Percentiles rank a stretch among this genome's conserved stretches.
Evolutionary conservation across 2,888 invertebrate species (phyloP).

Genomic region (Galerucella calmariensis): DNA sequence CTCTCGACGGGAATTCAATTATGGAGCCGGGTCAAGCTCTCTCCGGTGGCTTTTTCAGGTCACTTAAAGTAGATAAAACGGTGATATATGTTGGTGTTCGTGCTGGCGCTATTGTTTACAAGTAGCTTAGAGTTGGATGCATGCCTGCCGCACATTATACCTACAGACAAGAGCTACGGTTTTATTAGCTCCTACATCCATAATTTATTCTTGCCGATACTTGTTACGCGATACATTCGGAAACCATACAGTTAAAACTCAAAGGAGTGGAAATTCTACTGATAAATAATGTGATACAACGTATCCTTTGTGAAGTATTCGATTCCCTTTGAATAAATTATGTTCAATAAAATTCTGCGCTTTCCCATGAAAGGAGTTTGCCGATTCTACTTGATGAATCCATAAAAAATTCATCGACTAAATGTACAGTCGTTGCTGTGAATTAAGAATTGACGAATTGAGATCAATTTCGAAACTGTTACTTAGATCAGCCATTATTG

Average conservation of each 20-base stretch:
- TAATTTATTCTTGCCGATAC: slow-evolving; percentile 49
- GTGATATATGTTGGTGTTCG: slow-evolving; percentile 49
- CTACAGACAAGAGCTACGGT: slow-evolving; percentile 42
- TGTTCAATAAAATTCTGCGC: slow-evolving; percentile 20
- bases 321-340: slow-evolving; percentile 30
- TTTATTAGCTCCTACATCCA: slow-evolving; percentile 44
- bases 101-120: slow-evolving; percentile 49
- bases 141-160: slow-evolving; percentile 47
- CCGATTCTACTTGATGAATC: slow-evolving; percentile 7
- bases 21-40: slow-evolving; percentile 45
- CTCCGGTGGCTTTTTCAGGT: slow-evolving; percentile 46
- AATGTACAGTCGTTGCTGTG: neutral
- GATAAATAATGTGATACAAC: slow-evolving; percentile 40
- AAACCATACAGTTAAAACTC: slow-evolving; percentile 37
- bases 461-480: neutral
- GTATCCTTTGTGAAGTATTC: slow-evolving; percentile 36
- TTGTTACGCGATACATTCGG: slow-evolving; percentile 47
- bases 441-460: neutral
- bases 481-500: neutral
- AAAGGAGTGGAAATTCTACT: slow-evolving; percentile 36
- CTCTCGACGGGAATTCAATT: slow-evolving; percentile 49
- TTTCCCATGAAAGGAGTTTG: slow-evolving; percentile 14
- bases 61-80: slow-evolving; percentile 47
- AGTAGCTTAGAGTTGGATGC: slow-evolving; percentile 40
- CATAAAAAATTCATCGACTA: neutral